These are phyloP conservation scores for Gryon sp. DNA, from an alignment of 1,140 invertebrate species.

Conservation along the genomic window DNA sequence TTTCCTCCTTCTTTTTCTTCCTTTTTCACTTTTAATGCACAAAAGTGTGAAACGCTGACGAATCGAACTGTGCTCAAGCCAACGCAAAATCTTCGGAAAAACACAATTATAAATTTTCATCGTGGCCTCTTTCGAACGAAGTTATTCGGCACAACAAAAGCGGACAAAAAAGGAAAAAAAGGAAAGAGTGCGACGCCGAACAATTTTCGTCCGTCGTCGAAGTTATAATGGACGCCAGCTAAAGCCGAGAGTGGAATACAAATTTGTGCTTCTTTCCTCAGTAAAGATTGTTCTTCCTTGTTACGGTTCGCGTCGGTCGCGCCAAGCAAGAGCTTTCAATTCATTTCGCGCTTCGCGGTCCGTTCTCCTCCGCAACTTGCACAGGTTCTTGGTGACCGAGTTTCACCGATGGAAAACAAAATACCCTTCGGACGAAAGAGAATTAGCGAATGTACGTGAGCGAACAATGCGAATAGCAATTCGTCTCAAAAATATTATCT, in stretches of 20 bases:
- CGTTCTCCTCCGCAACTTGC: constrained; percentile 51
- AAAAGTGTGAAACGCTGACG: constrained; percentile 51
- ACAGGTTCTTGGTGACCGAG: constrained; percentile 57
- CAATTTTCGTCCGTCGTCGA: constrained; percentile 61
- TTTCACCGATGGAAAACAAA: constrained; percentile 56
- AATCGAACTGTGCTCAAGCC: constrained; percentile 23
- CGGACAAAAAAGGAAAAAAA: constrained; percentile 46
- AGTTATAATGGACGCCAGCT: constrained; percentile 64
- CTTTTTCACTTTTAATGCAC: constrained; percentile 34
- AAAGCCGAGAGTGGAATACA: constrained; percentile 64
- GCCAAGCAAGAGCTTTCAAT: constrained; percentile 60
- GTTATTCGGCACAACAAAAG: constrained; percentile 62
- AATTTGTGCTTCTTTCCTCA: constrained; percentile 63
- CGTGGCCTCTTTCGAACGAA: constrained; percentile 55
- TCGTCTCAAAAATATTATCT: background rate
- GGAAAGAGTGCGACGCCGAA: constrained; percentile 46
- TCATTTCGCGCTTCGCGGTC: constrained; percentile 62
- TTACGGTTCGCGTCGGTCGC: constrained; percentile 46
- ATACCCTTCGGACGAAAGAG: constrained; percentile 31
- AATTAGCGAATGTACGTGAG: constrained; percentile 35
- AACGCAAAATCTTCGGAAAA: constrained; percentile 56
- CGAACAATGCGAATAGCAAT: constrained; percentile 34
- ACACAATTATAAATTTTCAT: constrained; percentile 59
- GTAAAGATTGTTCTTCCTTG: constrained; percentile 64
- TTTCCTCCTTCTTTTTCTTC: background rate